These are phyloP conservation scores for Heteromurus nitidus DNA, from an alignment of 2,888 invertebrate genomes.

Conservation along the genomic window DNA sequence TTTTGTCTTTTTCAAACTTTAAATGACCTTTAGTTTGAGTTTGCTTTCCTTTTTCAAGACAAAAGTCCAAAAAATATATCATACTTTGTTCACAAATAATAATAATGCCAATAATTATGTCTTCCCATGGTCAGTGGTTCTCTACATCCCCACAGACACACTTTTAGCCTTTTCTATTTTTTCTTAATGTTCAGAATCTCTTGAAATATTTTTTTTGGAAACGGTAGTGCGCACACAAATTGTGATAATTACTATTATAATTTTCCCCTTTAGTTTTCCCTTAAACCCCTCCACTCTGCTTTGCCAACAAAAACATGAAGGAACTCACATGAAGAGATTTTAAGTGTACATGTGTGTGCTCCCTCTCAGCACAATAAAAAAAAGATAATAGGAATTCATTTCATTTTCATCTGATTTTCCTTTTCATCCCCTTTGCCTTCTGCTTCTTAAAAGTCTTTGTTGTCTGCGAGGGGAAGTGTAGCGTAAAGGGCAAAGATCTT, in stretches of 20 bases:
- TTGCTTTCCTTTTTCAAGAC: no score
- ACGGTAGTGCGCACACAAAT: not conserved
- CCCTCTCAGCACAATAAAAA: no score
- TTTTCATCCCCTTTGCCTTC: not conserved
- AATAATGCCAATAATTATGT: no score
- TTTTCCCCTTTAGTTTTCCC: no score
- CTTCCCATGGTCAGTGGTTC: not conserved
- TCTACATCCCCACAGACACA: not conserved
- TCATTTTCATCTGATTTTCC: constrained; percentile 23
- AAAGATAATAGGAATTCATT: constrained; percentile 36
- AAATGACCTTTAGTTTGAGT: no score
- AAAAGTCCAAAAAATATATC: no score
- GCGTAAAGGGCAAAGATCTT: constrained; percentile 67
- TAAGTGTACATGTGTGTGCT: no score
- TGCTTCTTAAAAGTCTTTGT: not conserved
- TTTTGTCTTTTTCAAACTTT: no score
- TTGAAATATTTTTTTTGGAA: not conserved
- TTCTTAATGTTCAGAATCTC: not conserved
- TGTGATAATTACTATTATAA: constrained; percentile 6
- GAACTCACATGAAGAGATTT: not conserved
- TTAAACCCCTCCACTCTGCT: no score
- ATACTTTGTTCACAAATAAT: no score
- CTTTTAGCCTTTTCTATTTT: not conserved
- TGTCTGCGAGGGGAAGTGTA: constrained; percentile 30
- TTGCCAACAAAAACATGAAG: constrained; percentile 4